phyloP scores from a whole-genome alignment of 2,797 vertebrate species.

The Paedocypris micromegethes region DNA sequence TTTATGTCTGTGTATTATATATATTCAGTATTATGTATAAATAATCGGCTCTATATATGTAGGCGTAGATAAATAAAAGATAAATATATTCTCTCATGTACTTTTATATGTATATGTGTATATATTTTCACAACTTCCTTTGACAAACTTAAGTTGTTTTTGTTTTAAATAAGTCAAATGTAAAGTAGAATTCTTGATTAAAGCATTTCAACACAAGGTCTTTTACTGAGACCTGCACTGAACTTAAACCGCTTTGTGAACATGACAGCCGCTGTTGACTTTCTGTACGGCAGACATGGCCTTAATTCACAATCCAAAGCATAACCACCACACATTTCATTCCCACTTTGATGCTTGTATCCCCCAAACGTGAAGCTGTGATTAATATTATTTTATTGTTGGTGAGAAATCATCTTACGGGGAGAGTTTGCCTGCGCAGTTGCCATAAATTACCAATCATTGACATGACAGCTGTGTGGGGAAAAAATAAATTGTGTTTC shows the following conservation, averaged over 20 bases:
- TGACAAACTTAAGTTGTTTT: too few species aligned
- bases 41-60: too few species aligned
- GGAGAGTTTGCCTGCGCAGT: conserved; percentile 38
- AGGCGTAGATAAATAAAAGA: too few species aligned
- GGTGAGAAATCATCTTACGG: conserved; percentile 32
- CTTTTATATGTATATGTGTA: too few species aligned
- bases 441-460: conserved; percentile 54
- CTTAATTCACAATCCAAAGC: conserved; percentile 19
- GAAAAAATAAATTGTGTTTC: conserved; percentile 48
- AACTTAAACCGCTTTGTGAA: conserved; percentile 3
- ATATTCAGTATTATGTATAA: too few species aligned
- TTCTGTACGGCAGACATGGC: conserved; percentile 10
- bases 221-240: background rate
- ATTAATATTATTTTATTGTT: conserved; percentile 32
- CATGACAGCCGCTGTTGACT: background rate
- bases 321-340: conserved; percentile 30
- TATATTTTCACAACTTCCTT: too few species aligned
- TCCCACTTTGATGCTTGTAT: conserved; percentile 19
- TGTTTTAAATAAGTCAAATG: background rate
- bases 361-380: conserved; percentile 21
- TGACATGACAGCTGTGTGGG: conserved; percentile 50
- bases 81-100: too few species aligned
- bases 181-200: conserved; percentile 20
- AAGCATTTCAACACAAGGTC: conserved; percentile 5
- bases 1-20: too few species aligned